Evolutionary conservation across 1,140 invertebrate species (phyloP).

Genomic region (Heterodera schachtii): DNA sequence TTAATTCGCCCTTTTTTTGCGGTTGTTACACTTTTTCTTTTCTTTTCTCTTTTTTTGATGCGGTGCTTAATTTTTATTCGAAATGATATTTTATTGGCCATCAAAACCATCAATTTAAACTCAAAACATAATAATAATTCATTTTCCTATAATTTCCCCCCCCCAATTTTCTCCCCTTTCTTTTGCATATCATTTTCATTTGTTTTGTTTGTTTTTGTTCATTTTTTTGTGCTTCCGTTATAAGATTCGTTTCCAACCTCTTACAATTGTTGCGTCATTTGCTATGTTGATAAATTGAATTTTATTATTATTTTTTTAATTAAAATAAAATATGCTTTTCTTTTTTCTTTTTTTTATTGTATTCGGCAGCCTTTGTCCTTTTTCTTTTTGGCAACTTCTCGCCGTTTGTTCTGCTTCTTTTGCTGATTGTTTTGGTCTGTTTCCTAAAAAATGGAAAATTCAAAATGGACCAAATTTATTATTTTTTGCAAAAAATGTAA

Average conservation of each 20-base stretch:
- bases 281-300: background rate
- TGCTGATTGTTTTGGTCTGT: background rate
- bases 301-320: background rate
- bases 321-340: background rate
- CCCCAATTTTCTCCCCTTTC: too few relatives aligned
- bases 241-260: background rate
- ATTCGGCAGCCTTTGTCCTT: conserved; percentile 20
- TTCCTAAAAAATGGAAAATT: background rate
- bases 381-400: conserved; percentile 15
- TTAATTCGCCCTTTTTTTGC: background rate
- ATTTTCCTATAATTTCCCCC: background rate
- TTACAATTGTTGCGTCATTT: background rate
- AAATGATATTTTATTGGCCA: background rate
- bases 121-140: background rate
- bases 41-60: background rate
- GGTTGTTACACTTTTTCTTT: background rate
- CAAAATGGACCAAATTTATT: too few relatives aligned
- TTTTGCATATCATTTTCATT: too few relatives aligned
- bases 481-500: too few relatives aligned
- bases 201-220: too few relatives aligned
- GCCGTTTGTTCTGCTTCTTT: conserved; percentile 4
- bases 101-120: background rate
- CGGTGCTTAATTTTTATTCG: background rate
- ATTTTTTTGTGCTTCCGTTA: background rate
- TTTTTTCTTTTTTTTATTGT: conserved; percentile 10